phyloP scores from a whole-genome alignment of 2,888 invertebrate species.

The Dryobotodes eremita region DNA sequence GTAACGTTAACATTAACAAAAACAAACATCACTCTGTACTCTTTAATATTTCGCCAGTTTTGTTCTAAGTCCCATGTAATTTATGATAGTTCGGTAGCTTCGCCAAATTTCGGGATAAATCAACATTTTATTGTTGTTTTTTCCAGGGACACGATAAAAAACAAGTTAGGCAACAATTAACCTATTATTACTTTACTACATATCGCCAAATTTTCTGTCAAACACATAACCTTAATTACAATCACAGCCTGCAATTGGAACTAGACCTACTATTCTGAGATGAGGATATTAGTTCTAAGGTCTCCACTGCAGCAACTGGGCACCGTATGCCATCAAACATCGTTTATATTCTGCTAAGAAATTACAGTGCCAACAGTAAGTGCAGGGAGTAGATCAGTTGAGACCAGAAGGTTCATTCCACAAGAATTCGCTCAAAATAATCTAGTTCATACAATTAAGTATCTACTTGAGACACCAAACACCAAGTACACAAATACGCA shows the following conservation, averaged over 20 bases:
- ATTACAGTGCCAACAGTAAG: constrained; percentile 43
- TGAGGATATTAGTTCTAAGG: background rate
- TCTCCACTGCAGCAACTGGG: constrained; percentile 20
- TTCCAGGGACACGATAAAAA: too few species aligned
- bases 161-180: too few species aligned
- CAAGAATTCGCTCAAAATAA: background rate
- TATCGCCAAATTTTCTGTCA: background rate
- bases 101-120: too few species aligned
- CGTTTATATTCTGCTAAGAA: constrained; percentile 55
- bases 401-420: constrained; percentile 23
- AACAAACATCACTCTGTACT: background rate
- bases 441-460: background rate
- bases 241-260: constrained; percentile 1
- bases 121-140: too few species aligned
- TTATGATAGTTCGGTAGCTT: too few species aligned
- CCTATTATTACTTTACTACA: background rate
- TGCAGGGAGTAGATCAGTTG: background rate
- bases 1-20: background rate
- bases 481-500: background rate
- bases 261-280: constrained; percentile 3
- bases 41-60: background rate
- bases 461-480: background rate
- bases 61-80: background rate
- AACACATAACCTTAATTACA: background rate
- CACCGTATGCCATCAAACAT: constrained; percentile 39